Evolutionary conservation across 2,113 vertebrate genomes (phyloP).

Genomic region (Emydocephalus ijimae): DNA sequence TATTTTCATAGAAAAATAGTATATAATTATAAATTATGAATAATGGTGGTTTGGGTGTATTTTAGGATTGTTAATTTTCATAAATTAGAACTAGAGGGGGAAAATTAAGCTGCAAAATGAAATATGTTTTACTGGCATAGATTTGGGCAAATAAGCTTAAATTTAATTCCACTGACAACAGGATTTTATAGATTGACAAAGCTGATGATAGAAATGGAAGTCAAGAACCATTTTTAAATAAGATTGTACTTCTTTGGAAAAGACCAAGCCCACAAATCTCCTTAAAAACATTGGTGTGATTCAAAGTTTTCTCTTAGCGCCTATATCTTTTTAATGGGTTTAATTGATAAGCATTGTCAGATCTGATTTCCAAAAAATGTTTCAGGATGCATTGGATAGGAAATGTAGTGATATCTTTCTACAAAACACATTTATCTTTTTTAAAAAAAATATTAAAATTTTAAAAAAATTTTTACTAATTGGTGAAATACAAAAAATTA

Average conservation of each 20-base stretch:
- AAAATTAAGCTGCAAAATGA: slow-evolving; percentile 6
- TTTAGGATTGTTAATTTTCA: background rate
- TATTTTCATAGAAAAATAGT: background rate
- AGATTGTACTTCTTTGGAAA: background rate
- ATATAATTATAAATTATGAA: background rate
- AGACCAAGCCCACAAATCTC: background rate
- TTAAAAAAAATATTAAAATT: background rate
- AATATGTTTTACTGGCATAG: background rate
- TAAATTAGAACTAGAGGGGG: background rate
- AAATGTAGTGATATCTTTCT: background rate
- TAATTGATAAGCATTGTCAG: background rate
- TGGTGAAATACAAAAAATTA: background rate
- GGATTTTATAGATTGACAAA: background rate
- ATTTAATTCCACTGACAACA: background rate
- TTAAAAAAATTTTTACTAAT: background rate
- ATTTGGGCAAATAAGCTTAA: background rate
- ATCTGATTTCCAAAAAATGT: background rate
- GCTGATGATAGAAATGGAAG: background rate
- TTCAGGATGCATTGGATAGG: background rate
- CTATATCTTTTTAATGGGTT: background rate
- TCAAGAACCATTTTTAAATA: background rate
- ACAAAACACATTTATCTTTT: background rate
- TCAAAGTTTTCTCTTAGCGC: background rate
- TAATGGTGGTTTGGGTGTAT: accelerated
- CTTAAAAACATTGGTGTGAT: background rate